Base-by-base conservation (phyloP, 2,888 invertebrate genomes). In the Chydorus sphaericus region DNA sequence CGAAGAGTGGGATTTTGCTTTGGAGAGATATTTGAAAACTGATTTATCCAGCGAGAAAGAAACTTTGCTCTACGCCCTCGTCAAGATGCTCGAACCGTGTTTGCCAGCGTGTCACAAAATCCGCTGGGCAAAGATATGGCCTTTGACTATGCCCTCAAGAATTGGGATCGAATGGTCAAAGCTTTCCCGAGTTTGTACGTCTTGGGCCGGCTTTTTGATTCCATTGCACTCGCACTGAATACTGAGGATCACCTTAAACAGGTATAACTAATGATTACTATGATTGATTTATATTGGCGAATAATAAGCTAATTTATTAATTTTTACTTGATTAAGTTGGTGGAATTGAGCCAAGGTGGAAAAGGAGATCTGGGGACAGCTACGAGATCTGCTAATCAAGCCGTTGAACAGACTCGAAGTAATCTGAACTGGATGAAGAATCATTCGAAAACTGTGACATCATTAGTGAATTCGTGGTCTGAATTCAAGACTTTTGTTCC, bases 1-100 rank as follows among this genome's bases (percentile, higher is more conserved):
- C 61, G 74, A 77, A 1, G 90, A 91, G 66, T 94, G 93, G 94
- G 79, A 85, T 60, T 93, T 92, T 67, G 83, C 85, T 1, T 90
- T 88, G 80, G 75, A 84, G 50, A 75, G 84, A 30, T 92, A 86
- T 66, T 68, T 77, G 36, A 77, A 77, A 4, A 80, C 86, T 2
- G 82, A 82, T 60, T 82, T 87, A 0, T 87, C 87, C 0, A 82
- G 85, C 0, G 93, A 94, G 67, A 81, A 87, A 63, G 84, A 83
- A 61, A 73, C 83, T 10, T 71, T 93, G 10, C 73, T 92, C 11
- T 77, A 76, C 5, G 83, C 88, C 0, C 71, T 94, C 87, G 86
- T 65, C 90, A 91, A 68, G 90, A 91, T 65, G 77, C 82, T 0
- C 75, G 80, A 6, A 72, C 82, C 8, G 88, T 89, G 0, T 86